Evolutionary conservation across 2,113 vertebrate genomes (phyloP), one percentile per base, ranked within the genome.

Genomic region (Meles meles): DNA sequence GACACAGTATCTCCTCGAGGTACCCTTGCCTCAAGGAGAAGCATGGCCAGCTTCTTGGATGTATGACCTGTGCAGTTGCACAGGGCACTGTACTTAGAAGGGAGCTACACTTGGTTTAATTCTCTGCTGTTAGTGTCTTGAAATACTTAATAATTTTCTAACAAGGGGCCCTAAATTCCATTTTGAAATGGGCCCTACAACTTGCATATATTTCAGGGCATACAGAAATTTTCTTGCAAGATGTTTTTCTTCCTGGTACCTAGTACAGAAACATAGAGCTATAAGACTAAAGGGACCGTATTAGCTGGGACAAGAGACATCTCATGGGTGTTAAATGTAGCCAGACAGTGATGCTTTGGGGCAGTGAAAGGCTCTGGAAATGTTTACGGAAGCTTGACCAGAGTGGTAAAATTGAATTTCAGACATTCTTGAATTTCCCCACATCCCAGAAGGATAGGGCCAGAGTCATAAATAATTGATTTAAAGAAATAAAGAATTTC

Each of bases 381-480:
- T 49, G 59, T 89, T 63, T 82, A 82, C 74, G 65, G 55, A 74
- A 89, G 65, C 34, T 55, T 94, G 42, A 83, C 17, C 77, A 82
- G 42, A 55, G 25, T 52, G 34, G 27, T 82, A 44, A 88, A 83
- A 89, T 94, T 94, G 37, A 27, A 74, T 89, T 83, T 89, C 8
- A 89, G 77, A 89, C 57, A 47, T 89, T 49, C 82, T 31, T 89
- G 85, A 82, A 61, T 89, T 82, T 82, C 67, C 55, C 77, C 29
- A 89, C n/a, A 94, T 89, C 76, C 55, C 77, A 94, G 65, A 63
- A 89, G 27, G 25, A 94, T 89, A 42, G 55, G 52, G 17, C 25
- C 65, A 72, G 84, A 94, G 34, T 88, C 93, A 72, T 82, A 94
- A 94, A 94, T 74, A 82, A 74, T 82, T 82, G 34, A 63, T 74